Evolutionary conservation across 2,888 invertebrate genomes (phyloP), one percentile per base, ranked within the genome.

Genomic region (Lithodes maja): DNA sequence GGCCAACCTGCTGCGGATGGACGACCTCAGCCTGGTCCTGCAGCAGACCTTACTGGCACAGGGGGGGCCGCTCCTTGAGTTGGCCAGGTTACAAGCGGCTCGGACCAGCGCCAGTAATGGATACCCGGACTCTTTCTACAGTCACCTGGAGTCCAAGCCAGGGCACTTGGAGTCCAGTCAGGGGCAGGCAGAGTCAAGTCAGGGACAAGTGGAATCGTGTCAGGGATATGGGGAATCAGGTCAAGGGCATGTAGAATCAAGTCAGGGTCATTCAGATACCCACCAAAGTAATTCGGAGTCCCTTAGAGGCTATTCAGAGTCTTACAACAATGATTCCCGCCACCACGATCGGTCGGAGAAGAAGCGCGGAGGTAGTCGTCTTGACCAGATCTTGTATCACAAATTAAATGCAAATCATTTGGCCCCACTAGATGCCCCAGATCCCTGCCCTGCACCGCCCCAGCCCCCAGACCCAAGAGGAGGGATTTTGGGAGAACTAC

Each of bases 381-480:
- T 90, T 15, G 90, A 90, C 33, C 87, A 90, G 78, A 90, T 90
- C 54, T 83, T 90, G 61, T 90, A 90, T 78, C 87, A 87, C 77
- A 90, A 90, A 69, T 84, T 90, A 15, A 90, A 90, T 87, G 90
- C 83, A 69, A 87, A 90, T 75, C 90, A 90, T 75, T 61, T 90
- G 71, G 90, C 90, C 12, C 90, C 90, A 54, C 49, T 84, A 15
- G 85, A 88, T 61, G 74, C 84, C 74, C 84, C 88, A 33, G 88
- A 88, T 15, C 85, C 90, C 74, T 79, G 83, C 80, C 87, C 68
- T 53, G 86, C 86, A 83, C 87, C 68, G 49, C 82, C 86, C 83
- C 71, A 55, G 69, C 53, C 85, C 33, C 87, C 90, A 61, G 90
- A 90, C 69, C 84, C 61, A 33, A 79, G 84, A 17, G 88, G 88